phyloP scores from a whole-genome alignment of 2,888 invertebrate species.

The Drosophila neonasuta region DNA sequence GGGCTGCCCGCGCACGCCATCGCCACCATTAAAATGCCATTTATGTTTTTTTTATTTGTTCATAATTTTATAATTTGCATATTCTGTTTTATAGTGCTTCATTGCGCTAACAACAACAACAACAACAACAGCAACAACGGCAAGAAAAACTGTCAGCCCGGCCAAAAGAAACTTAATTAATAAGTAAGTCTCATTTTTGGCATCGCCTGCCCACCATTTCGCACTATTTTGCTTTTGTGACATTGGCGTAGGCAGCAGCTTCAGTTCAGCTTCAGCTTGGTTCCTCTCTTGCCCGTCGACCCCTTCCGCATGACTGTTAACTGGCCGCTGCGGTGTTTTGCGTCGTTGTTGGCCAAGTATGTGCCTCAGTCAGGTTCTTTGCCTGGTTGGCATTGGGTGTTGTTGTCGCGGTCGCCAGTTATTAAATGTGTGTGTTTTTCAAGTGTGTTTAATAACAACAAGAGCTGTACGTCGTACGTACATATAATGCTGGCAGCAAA shows the following conservation, averaged over 20 bases:
- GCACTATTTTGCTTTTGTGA: slow-evolving; percentile 70
- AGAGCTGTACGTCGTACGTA: slow-evolving; percentile 25
- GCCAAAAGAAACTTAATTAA: slow-evolving; percentile 69
- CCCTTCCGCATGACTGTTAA: slow-evolving; percentile 1
- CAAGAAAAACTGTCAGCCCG: slow-evolving; percentile 39
- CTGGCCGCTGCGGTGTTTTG: slow-evolving; percentile 11
- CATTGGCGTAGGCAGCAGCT: slow-evolving; percentile 65
- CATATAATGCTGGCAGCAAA: slow-evolving; percentile 45
- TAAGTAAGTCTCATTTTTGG: slow-evolving; percentile 73
- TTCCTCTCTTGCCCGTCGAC: background rate
- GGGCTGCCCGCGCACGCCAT: slow-evolving; percentile 55
- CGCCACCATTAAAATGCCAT: slow-evolving; percentile 71
- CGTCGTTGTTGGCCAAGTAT: slow-evolving; percentile 21
- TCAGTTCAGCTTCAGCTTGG: slow-evolving; percentile 13
- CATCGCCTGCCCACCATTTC: slow-evolving; percentile 67
- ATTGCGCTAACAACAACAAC: slow-evolving; percentile 31
- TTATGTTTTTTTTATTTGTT: slow-evolving; percentile 46
- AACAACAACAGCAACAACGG: slow-evolving; percentile 13
- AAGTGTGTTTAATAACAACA: slow-evolving; percentile 19
- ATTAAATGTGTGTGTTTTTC: slow-evolving; percentile 35
- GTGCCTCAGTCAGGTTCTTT: slow-evolving; percentile 71
- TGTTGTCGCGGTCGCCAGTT: slow-evolving; percentile 44
- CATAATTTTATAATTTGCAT: slow-evolving; percentile 68
- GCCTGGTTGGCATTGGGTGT: slow-evolving; percentile 68
- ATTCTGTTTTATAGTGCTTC: slow-evolving; percentile 52